Base-by-base conservation (phyloP, 2,888 invertebrate species). In the Bellardia pandia region DNA sequence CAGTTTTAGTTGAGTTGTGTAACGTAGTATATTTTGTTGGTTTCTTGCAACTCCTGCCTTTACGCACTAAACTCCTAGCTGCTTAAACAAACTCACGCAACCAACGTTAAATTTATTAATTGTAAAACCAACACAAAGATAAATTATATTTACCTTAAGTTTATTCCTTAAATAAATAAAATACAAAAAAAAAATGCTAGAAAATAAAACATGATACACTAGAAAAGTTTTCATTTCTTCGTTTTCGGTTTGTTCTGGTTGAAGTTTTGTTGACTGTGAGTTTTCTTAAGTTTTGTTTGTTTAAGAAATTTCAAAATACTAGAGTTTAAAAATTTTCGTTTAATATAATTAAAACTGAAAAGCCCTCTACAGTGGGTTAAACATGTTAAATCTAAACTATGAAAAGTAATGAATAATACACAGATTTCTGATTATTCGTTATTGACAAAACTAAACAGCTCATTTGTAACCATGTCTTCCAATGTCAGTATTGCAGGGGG, bases 141-240 rank as follows among this genome's bases (percentile, higher is more conserved):
- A 85, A 87, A 85, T 82, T 85, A 85, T 78, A 71, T 85, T 87
- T 87, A 85, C 85, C 75, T 80, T 80, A 80, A 85, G 85, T 85
- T 85, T 85, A 80, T 75, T 69, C 8, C 51, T 85, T 71, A 85
- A 75, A 85, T 85, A 85, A 85, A 80, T 75, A 76, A 45, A 45
- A 45, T 45, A 45, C n/a, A n/a, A n/a, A n/a, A 45, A 45, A 13
- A 45, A 45, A 75, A 69, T 13, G 16, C 11, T 8, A 14, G 58
- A 48, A 53, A 51, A 37, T 68, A 74, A 62, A 75, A 68, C 68
- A 51, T 60, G 37, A 58, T 58, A 48, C 79, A 48, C 79, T 9
- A 48, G 45, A 62, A 71, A 76, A 82, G 9, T 48, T 75, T 82
- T 51, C n/a, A 53, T 14, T 51, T 60, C 37, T 79, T 14, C 6